Evolutionary conservation across 2,888 invertebrate genomes (phyloP), one percentile per base, ranked within the genome.

Genomic region (Andrena bicolor): DNA sequence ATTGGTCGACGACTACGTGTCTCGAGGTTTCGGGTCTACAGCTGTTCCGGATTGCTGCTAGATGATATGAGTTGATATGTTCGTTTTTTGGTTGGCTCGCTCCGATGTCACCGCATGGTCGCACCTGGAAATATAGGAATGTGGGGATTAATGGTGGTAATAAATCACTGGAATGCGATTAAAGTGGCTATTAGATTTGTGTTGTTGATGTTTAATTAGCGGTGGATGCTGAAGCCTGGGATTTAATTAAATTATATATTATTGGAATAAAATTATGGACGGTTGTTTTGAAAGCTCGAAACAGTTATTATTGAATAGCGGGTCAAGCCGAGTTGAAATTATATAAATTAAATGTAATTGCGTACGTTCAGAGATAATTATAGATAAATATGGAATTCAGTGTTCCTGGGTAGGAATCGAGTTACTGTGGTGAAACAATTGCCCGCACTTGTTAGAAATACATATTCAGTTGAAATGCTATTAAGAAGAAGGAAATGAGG

Each of bases 51-150:
- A 13, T n/a, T 32, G 26, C 0, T 32, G 0, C 0, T 2, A 16
- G 10, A 13, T 70, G 82, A 86, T 82, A 87, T 83, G 76, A 63
- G 23, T 74, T 77, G 88, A 88, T 88, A 86, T 88, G 83, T 85
- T 51, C 26, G 53, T 28, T 56, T 16, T 32, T 56, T 7, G 16
- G 16, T 28, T 61, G 10, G 1, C 26, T 8, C 28, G 56, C 56
- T 7, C 26, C 61, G 41, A 51, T 78, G 76, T 87, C 82, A 88
- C 84, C 79, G 84, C 87, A 87, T 84, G 20, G 20, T 74, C 30
- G 35, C 28, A 63, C n/a, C 88, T 88, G 87, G 8, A 88, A 88
- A 53, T 13, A 76, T 16, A 35, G 10, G 53, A 48, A 23, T 23
- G 13, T 7, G 0, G 10, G 0, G 1, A 51, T 77, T 51, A 66